Base-by-base conservation (phyloP, 2,888 invertebrate genomes). In the Scaptomyza caliginosa region DNA sequence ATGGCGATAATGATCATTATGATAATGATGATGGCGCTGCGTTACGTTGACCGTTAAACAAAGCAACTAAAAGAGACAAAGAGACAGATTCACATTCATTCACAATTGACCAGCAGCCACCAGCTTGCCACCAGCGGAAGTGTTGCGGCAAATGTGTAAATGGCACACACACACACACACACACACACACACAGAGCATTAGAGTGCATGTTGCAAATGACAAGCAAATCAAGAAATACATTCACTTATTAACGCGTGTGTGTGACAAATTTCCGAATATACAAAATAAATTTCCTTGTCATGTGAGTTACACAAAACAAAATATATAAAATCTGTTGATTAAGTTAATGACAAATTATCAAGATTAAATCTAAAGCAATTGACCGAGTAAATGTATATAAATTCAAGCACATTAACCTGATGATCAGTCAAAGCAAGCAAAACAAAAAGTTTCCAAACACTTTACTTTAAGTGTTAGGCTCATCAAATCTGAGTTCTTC, bases 21-120 rank as follows among this genome's bases (percentile, higher is more conserved):
- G 34, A 4, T 46, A 21, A 3, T 30, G 39, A 10, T 30, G 63
- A 66, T 65, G 70, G 63, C 51, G 67, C 78, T 79, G 77, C 64
- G 78, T 79, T 64, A 8, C 8, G 62, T 67, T 49, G 64, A 72
- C 79, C 77, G 79, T 79, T 79, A 77, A 62, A 21, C 62, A 48
- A 54, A 32, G 36, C 70, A 60, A 39, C 50, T 5, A 13, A n/a
- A n/a, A 17, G 54, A 34, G 16, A 4, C 19, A 17, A 28, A 36
- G 11, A 19, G 32, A 16, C 11, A 34, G 39, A 6, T n/a, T n/a
- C n/a, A 60, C 43, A 56, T 13, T 4, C 50, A 67, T 50, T 24
- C 66, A 39, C 51, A 51, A 58, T 26, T 58, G 66, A 56, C 55
- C 72, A 65, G 28, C 28, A 11, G 11, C 28, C 28, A 11, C n/a